These are phyloP conservation scores for Lucifuga dentata DNA, from an alignment of 2,113 vertebrate genomes.

Conservation along the genomic window DNA sequence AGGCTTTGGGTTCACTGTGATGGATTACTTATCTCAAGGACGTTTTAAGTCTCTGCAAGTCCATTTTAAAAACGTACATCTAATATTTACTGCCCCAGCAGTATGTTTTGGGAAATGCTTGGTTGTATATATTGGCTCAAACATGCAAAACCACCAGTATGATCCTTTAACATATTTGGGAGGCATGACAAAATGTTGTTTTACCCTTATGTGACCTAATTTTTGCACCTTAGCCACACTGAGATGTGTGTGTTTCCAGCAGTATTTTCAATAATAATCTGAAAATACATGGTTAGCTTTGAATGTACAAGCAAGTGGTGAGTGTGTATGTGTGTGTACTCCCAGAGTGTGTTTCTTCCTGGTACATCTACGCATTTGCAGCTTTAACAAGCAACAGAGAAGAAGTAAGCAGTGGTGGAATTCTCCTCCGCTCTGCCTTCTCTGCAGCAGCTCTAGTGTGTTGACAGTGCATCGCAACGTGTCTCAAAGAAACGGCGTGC, in stretches of 20 bases:
- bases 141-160: too few species aligned
- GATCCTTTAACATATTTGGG: too few species aligned
- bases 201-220: not conserved
- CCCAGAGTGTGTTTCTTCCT: not conserved
- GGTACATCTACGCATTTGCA: not conserved
- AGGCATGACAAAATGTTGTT: not conserved
- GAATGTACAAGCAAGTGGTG: not conserved
- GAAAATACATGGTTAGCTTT: not conserved
- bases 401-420: slow-evolving; percentile 24
- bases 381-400: slow-evolving; percentile 1
- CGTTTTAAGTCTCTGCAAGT: too few species aligned
- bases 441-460: slow-evolving; percentile 36
- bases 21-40: too few species aligned
- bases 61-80: too few species aligned
- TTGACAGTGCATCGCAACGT: slow-evolving; percentile 50
- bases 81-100: too few species aligned
- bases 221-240: too few species aligned
- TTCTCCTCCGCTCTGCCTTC: slow-evolving; percentile 28
- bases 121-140: too few species aligned
- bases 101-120: too few species aligned
- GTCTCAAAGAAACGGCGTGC: slow-evolving; percentile 55
- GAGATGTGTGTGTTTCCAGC: not conserved
- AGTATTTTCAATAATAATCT: not conserved
- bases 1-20: too few species aligned
- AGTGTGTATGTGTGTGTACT: not conserved